These are phyloP conservation scores for Pagrus major DNA, from an alignment of 2,113 vertebrate species.

Conservation along the genomic window DNA sequence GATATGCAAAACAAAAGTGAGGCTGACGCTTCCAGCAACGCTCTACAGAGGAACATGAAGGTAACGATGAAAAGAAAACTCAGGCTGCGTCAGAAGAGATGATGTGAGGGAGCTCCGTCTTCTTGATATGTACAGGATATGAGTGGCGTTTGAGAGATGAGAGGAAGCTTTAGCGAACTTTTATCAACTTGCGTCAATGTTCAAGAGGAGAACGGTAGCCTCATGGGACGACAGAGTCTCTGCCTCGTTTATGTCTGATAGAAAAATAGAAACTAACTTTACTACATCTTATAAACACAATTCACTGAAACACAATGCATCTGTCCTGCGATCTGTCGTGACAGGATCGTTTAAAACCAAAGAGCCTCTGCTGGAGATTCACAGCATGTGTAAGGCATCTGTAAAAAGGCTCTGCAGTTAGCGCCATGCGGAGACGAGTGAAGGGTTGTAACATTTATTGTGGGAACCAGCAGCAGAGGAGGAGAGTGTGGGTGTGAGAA, in stretches of 20 bases:
- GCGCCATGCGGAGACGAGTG: background rate
- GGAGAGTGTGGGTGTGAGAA: conserved; percentile 46
- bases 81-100: background rate
- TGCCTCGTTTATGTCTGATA: conserved; percentile 19
- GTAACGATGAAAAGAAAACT: conserved; percentile 26
- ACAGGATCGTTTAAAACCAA: conserved; percentile 9
- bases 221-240: conserved; percentile 2
- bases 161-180: conserved; percentile 2
- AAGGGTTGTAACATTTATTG: background rate
- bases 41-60: conserved; percentile 17
- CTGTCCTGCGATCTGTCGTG: background rate
- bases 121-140: background rate
- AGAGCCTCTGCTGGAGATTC: background rate
- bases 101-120: conserved; percentile 7
- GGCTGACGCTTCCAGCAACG: background rate
- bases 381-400: background rate
- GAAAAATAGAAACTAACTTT: background rate
- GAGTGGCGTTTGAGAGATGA: background rate
- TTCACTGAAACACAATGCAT: background rate
- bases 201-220: background rate
- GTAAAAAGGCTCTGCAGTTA: background rate
- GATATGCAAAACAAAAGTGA: conserved; percentile 33
- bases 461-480: conserved; percentile 31
- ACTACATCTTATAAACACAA: background rate
- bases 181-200: conserved; percentile 28